Evolutionary conservation across 2,113 vertebrate species (phyloP).

Genomic region (Crotalus tigris): DNA sequence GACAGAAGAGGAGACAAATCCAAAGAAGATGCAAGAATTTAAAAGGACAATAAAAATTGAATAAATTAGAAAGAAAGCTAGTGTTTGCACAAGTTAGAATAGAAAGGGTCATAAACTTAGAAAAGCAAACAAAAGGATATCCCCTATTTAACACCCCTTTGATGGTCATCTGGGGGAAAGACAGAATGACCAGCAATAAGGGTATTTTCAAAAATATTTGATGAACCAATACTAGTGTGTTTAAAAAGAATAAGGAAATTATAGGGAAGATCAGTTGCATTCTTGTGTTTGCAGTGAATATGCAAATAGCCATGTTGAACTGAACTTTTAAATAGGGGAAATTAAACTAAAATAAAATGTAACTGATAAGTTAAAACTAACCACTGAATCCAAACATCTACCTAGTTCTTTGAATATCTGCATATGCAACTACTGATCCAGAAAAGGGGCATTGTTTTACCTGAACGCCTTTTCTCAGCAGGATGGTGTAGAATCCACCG

Average conservation of each 20-base stretch:
- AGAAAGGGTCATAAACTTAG: not conserved
- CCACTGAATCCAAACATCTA: not conserved
- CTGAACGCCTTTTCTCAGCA: too few species aligned
- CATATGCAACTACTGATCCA: not conserved
- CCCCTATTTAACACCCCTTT: not conserved
- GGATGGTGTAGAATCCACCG: too few species aligned
- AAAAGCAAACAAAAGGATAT: not conserved
- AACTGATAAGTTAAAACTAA: not conserved
- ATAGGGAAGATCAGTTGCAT: not conserved
- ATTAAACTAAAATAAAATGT: not conserved
- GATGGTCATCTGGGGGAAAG: not conserved
- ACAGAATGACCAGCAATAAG: not conserved
- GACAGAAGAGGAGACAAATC: not conserved
- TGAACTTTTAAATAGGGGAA: not conserved
- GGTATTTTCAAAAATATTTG: not conserved
- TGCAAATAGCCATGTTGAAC: not conserved
- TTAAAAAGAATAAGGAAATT: not conserved
- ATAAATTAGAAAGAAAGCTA: not conserved
- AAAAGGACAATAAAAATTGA: not conserved
- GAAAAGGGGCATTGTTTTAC: not conserved
- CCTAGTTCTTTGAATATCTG: not conserved
- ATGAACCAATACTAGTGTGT: not conserved
- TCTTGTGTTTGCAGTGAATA: not conserved
- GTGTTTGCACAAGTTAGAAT: not conserved
- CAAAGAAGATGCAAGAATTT: not conserved